phyloP scores from a whole-genome alignment of 2,113 vertebrate genomes.

The Paratilapia polleni region DNA sequence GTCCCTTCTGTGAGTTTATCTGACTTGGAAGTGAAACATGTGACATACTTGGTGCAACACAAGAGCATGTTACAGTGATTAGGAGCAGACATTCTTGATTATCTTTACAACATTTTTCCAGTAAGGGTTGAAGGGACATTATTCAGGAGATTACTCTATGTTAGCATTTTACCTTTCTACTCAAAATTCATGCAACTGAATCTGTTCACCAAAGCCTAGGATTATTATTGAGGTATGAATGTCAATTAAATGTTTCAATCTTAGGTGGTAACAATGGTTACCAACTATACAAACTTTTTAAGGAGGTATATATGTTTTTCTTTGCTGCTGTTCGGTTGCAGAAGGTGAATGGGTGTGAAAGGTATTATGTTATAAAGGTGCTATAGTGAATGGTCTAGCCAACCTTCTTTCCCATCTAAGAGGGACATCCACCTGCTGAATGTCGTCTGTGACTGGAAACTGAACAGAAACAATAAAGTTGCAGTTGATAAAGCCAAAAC shows the following conservation, averaged over 20 bases:
- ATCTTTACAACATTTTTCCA: background rate
- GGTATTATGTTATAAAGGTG: background rate
- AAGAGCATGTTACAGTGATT: background rate
- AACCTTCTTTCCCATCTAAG: background rate
- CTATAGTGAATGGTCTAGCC: background rate
- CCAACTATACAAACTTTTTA: background rate
- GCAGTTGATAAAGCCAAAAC: background rate
- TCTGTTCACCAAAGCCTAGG: background rate
- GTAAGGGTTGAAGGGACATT: background rate
- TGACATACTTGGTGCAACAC: background rate
- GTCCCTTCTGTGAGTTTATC: background rate
- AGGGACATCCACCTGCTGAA: background rate
- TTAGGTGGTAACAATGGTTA: background rate
- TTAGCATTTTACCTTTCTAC: background rate
- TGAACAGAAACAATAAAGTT: background rate
- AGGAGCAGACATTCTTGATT: background rate
- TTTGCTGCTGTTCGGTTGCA: background rate
- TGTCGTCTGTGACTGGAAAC: background rate
- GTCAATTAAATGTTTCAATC: background rate
- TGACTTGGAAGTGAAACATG: background rate
- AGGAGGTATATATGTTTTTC: background rate
- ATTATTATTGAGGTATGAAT: background rate
- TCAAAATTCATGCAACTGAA: background rate
- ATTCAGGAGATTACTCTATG: background rate
- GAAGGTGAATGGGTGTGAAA: background rate